These are phyloP conservation scores for Sycophila sp. DNA, from an alignment of 1,140 invertebrate genomes.

Conservation along the genomic window DNA sequence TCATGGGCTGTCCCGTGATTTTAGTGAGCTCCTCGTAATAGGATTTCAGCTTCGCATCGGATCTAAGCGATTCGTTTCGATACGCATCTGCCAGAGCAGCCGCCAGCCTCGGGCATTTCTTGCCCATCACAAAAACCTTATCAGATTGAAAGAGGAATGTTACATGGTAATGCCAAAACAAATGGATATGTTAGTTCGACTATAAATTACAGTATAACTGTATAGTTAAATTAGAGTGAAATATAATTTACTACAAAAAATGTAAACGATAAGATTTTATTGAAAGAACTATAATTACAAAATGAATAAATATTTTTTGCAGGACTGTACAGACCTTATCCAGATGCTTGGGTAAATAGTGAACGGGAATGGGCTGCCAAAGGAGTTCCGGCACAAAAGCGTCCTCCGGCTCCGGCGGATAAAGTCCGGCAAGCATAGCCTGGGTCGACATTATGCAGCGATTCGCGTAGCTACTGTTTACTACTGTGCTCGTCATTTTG, in stretches of 20 bases:
- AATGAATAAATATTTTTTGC: neutral
- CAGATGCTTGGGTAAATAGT: constrained; percentile 73
- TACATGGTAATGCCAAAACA: no score
- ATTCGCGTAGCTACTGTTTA: constrained; percentile 83
- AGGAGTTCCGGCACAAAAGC: constrained; percentile 77
- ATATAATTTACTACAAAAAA: neutral
- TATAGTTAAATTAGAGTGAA: constrained; percentile 19
- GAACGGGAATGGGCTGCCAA: constrained; percentile 91
- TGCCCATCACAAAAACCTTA: constrained; percentile 65
- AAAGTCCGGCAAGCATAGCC: constrained; percentile 83
- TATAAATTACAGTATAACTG: constrained; percentile 58
- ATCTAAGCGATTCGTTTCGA: constrained; percentile 48
- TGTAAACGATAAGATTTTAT: no score
- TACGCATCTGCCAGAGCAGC: constrained; percentile 68
- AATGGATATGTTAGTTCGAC: constrained; percentile 54
- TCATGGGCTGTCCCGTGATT: constrained; percentile 74
- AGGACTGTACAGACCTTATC: constrained; percentile 72
- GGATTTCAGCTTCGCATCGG: constrained; percentile 32
- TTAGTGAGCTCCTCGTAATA: constrained; percentile 74
- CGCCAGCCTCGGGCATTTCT: constrained; percentile 73
- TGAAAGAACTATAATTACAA: neutral
- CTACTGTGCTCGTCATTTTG: constrained; percentile 74
- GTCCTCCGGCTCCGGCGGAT: constrained; percentile 76
- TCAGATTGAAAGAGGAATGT: no score
- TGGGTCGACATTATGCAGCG: constrained; percentile 89